Evolutionary conservation across 2,888 invertebrate genomes (phyloP).

Genomic region (Pardosa pseudoannulata): DNA sequence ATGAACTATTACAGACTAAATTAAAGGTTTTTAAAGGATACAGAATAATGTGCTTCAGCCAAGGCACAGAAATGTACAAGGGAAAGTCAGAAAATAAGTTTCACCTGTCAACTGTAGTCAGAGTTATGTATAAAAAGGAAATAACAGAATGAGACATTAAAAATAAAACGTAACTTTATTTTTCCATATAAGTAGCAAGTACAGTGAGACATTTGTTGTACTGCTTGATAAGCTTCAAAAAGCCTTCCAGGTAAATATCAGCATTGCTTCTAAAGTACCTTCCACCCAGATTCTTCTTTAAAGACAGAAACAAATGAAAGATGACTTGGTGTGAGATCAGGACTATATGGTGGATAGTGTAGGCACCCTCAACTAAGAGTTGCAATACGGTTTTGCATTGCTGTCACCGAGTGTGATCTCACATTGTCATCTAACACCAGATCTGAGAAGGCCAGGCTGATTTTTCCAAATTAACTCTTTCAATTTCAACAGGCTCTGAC

Average conservation of each 20-base stretch:
- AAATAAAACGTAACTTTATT: not conserved
- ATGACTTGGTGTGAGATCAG: not conserved
- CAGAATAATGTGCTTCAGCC: too few species aligned
- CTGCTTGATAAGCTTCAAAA: not conserved
- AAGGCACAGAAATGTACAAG: too few species aligned
- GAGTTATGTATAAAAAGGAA: not conserved
- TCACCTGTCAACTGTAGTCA: not conserved
- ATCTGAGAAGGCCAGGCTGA: constrained; percentile 1
- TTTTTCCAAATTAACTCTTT: not conserved
- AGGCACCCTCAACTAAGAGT: not conserved
- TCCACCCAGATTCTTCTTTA: not conserved
- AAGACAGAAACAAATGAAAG: not conserved
- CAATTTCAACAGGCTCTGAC: not conserved
- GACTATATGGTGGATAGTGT: not conserved
- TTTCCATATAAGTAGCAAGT: not conserved
- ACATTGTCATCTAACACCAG: not conserved
- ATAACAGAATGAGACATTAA: not conserved
- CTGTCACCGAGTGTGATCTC: not conserved
- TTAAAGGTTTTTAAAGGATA: too few species aligned
- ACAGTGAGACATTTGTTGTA: not conserved
- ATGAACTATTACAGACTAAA: too few species aligned
- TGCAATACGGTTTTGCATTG: not conserved
- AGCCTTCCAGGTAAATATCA: not conserved
- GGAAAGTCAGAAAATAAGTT: not conserved
- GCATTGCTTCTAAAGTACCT: not conserved